Evolutionary conservation across 2,888 invertebrate genomes (phyloP).

Genomic region (Cybosia mesomella): DNA sequence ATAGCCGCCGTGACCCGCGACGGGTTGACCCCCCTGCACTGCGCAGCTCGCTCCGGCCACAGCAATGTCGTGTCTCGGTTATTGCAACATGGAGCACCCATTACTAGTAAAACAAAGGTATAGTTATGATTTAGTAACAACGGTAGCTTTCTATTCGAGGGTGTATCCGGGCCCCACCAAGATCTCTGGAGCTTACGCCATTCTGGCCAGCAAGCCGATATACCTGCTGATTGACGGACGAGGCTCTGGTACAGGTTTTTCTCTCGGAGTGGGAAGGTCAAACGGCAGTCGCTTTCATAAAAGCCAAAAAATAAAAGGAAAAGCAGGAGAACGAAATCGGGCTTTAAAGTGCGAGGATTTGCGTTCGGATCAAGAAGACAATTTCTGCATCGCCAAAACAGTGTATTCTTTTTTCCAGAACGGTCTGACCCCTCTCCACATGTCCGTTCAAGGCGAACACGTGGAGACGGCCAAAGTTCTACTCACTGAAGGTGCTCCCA

Average conservation of each 20-base stretch:
- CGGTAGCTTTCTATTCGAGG: no score
- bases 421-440: constrained; percentile 98
- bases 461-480: constrained; percentile 98
- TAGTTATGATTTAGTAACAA: not conserved
- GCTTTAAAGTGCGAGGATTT: not conserved
- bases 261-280: no score
- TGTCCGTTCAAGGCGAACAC: constrained; percentile 99
- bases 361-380: no score
- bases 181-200: no score
- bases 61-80: constrained; percentile 97
- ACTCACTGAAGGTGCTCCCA: constrained; percentile 97
- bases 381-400: not conserved
- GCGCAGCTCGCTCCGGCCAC: constrained; percentile 98
- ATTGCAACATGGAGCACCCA: constrained; percentile 96
- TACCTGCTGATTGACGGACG: no score
- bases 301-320: no score
- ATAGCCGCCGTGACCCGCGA: constrained; percentile 98
- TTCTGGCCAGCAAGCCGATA: no score
- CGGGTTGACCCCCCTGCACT: constrained; percentile 98
- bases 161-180: no score
- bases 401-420: constrained; percentile 84
- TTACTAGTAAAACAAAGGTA: constrained; percentile 98
- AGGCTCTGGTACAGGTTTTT: no score
- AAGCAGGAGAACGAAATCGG: not conserved
- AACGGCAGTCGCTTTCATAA: no score